Evolutionary conservation across 2,888 invertebrate species (phyloP), one percentile per base, ranked within the genome.

Genomic region (Malacosoma neustria): DNA sequence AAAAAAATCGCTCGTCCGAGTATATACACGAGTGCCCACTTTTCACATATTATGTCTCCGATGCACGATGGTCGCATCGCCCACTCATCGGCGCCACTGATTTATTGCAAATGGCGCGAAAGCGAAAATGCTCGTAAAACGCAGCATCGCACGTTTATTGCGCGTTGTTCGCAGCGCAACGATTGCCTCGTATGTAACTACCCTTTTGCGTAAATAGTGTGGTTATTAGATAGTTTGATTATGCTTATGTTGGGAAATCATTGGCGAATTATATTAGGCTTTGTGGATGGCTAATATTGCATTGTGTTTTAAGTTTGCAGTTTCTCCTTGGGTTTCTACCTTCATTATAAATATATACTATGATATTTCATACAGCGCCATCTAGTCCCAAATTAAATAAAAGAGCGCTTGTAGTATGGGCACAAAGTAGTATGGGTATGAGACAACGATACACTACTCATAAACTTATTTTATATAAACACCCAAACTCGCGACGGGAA

Each of bases 91-190:
- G 69, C 68, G 57, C 63, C 57, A 52, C 61, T 84, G 84, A 84
- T 82, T 84, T 84, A 84, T 79, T 84, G 82, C 84, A 82, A 82
- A 84, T 84, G 70, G 75, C 72, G 73, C 70, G 79, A 84, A 84
- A 84, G 82, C 73, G 82, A 84, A 82, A 82, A 81, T 72, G 77
- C 72, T 75, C 75, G 73, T 82, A 80, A 80, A 82, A 66, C 69
- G 66, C 65, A 46, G 56, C 63, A 55, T 45, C 47, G 52, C 51
- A 51, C 69, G 70, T 77, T 80, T 80, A 81, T 76, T 53, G 73
- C 62, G 57, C 65, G 72, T 77, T 75, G 79, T 80, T 72, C 54
- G 68, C 60, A 63, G 46, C 47, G 62, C 54, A 58, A 57, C 72
- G 66, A 73, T 79, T 75, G 68, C 67, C 60, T 66, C 61, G 60